Conservation (phyloP, 2,113 vertebrate species). For the Platichthys stellatus region DNA sequence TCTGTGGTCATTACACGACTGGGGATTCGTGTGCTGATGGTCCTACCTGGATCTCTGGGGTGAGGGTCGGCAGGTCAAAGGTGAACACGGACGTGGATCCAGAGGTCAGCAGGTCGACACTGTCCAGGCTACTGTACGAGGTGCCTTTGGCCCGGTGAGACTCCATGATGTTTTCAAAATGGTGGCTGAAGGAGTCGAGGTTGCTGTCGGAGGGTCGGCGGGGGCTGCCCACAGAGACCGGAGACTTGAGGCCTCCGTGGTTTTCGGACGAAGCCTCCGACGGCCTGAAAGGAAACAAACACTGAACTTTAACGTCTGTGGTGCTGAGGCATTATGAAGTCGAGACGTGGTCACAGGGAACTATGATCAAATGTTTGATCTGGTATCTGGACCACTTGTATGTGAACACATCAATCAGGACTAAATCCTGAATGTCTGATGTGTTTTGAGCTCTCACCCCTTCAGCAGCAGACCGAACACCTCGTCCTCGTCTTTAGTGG, state of each 20-base stretch:
- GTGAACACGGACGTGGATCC: constrained; percentile 88
- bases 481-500: constrained; percentile 67
- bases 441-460: constrained; percentile 59
- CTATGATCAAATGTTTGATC: too few relatives aligned
- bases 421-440: not conserved
- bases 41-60: constrained; percentile 86
- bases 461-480: constrained; percentile 73
- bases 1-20: not conserved
- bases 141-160: constrained; percentile 97
- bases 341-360: too few relatives aligned
- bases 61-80: constrained; percentile 91
- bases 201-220: constrained; percentile 87
- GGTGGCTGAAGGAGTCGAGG: constrained; percentile 95
- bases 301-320: not conserved
- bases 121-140: constrained; percentile 96
- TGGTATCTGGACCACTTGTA: too few relatives aligned
- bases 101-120: constrained; percentile 90
- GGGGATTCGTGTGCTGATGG: rapidly evolving
- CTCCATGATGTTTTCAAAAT: constrained; percentile 97
- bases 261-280: constrained; percentile 23
- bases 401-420: too few relatives aligned
- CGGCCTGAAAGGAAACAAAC: constrained; percentile 36
- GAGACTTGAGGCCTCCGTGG: constrained; percentile 84
- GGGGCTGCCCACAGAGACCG: constrained; percentile 85
- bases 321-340: too few relatives aligned